These are phyloP conservation scores for Zygogramma bicolorata DNA, from an alignment of 2,888 invertebrate genomes.

Conservation along the genomic window DNA sequence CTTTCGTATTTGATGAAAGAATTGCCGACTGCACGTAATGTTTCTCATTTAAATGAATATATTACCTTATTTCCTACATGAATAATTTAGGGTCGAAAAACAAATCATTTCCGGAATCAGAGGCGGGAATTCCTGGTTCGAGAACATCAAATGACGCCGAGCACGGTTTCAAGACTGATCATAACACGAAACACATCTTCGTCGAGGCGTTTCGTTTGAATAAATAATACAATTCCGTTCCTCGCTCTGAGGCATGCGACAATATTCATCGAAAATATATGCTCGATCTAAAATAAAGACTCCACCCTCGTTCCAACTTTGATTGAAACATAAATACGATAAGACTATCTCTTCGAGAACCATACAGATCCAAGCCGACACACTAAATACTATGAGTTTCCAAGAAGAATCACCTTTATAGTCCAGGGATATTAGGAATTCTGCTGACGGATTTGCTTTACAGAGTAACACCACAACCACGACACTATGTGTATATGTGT, in stretches of 20 bases:
- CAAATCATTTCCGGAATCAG: not conserved
- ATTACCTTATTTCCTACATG: not conserved
- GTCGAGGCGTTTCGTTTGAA: constrained; percentile 1
- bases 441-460: not conserved
- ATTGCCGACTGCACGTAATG: no score
- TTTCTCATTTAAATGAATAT: not conserved
- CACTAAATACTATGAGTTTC: not conserved
- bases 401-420: not conserved
- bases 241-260: not conserved
- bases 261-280: constrained; percentile 4
- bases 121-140: not conserved
- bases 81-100: not conserved
- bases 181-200: not conserved
- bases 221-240: not conserved
- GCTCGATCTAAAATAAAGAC: constrained; percentile 2
- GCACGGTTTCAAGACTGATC: not conserved
- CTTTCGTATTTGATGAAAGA: no score
- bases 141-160: not conserved
- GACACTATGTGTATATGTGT: no score
- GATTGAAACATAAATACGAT: constrained; percentile 6
- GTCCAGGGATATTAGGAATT: not conserved
- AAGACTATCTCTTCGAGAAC: constrained; percentile 1
- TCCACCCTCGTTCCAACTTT: constrained; percentile 2
- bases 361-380: not conserved
- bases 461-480: no score